Base-by-base conservation (phyloP, 2,888 invertebrate species). In the Lagria hirta region DNA sequence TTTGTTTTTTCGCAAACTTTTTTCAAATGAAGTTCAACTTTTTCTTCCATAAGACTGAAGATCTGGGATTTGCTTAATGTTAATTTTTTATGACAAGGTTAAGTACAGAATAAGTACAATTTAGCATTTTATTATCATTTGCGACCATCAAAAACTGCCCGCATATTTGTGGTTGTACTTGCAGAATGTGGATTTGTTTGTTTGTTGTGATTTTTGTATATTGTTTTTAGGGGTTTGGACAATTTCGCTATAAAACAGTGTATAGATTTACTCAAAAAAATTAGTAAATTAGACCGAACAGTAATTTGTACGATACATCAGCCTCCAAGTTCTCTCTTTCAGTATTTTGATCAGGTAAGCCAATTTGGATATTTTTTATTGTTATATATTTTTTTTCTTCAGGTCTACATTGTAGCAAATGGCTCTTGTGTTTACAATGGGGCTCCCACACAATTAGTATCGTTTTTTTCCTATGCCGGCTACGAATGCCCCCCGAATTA, bases 261-360 rank as follows among this genome's bases (percentile, higher is more conserved):
- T 57, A 78, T 88, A 12, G 77, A 80, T 2, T 70, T 88, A 1
- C 73, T 88, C 7, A 80, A 84, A 51, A 76, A 81, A 10, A 75
- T 88, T 34, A 84, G 86, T 0, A 75, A 80, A 8, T 78, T 82
- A 58, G 88, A 87, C 4, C 72, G 88, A 36, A 87, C 86, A 3
- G 83, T 89, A 38, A 78, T 88, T 49, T 87, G 87, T 68, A 88
- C 88, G 1, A 81, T 88, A 42, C 89, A 89, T 68, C 88, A 88
- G 60, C 88, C 89, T 0, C 84, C 84, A 3, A 85, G 88, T 0
- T 83, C 84, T 7, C 73, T 88, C 24, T 87, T 88, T 65, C 75
- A 84, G 36, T 79, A 82, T 60, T 88, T 89, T 65, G 86, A 88
- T 55, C 79, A 79, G 73, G 76, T 78, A 64, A 58, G 43, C 18